A percentile compares a stretch with the other conserved stretches of the same genome.
Conservation (phyloP, 2,888 invertebrate genomes). For the Sisyra nigra region DNA sequence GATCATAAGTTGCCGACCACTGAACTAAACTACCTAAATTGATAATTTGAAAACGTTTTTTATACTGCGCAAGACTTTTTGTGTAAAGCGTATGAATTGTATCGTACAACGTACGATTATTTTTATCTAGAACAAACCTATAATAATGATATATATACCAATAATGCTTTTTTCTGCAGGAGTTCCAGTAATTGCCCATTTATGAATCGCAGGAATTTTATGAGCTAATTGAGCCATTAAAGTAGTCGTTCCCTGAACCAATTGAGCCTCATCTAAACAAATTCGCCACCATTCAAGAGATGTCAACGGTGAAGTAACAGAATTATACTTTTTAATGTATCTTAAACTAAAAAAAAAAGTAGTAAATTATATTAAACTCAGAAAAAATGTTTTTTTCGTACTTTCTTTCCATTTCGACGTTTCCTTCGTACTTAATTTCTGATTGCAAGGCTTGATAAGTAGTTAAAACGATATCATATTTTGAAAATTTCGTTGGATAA, state of each 20-base stretch:
- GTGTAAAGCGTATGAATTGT: no score
- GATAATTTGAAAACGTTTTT: no score
- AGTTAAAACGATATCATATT: conserved; percentile 55
- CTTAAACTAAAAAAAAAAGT: conserved; percentile 5
- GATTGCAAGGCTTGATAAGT: conserved; percentile 46
- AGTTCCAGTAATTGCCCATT: conserved; percentile 66
- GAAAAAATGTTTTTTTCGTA: conserved; percentile 8
- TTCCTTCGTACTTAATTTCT: conserved; percentile 43
- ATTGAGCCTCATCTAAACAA: conserved; percentile 66
- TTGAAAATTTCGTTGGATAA: conserved; percentile 42
- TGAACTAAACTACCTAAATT: no score
- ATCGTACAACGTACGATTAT: no score
- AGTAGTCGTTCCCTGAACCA: conserved; percentile 45
- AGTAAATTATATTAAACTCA: conserved; percentile 6
- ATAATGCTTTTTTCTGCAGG: conserved; percentile 39
- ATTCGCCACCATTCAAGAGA: conserved; percentile 62
- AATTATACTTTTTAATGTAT: conserved; percentile 27
- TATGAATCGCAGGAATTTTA: conserved; percentile 37
- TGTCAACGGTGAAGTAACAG: conserved; percentile 46
- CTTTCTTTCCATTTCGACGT: conserved; percentile 22
- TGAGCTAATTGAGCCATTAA: conserved; percentile 45
- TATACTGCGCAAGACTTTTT: no score
- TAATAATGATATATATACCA: no score
- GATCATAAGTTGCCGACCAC: no score
- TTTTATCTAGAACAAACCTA: no score